These are phyloP conservation scores for Thermophis baileyi DNA, from an alignment of 2,113 vertebrate genomes.

Conservation along the genomic window DNA sequence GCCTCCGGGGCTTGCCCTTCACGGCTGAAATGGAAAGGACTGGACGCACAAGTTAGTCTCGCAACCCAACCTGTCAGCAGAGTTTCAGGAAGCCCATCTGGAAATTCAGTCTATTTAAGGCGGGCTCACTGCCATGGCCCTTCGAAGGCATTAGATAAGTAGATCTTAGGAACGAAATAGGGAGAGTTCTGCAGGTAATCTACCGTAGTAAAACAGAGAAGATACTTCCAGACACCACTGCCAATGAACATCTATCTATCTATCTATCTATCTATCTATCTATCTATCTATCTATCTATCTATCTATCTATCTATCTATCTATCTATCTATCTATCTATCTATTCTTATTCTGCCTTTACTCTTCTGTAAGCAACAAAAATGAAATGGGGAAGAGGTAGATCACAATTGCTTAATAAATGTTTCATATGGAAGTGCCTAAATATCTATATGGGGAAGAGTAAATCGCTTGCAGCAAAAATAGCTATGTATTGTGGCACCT, in stretches of 20 bases:
- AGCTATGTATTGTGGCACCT: background rate
- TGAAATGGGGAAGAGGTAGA: background rate
- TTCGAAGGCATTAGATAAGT: background rate
- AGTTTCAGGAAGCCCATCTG: background rate
- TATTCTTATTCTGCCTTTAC: background rate
- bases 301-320: no score
- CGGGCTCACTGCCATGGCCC: background rate
- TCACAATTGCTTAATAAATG: background rate
- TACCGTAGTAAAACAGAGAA: background rate
- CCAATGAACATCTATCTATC: background rate
- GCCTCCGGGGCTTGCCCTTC: background rate
- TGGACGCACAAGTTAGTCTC: background rate
- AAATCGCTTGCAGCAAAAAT: background rate
- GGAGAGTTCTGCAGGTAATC: background rate
- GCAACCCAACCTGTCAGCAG: background rate
- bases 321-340: no score
- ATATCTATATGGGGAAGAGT: background rate
- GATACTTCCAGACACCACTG: background rate
- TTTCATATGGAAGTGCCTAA: background rate
- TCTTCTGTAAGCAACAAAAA: background rate
- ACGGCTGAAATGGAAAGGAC: background rate
- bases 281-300: no score
- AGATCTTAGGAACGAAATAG: background rate
- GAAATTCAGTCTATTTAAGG: background rate
- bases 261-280: no score